Evolutionary conservation across 2,797 vertebrate species (phyloP).

Genomic region (Prunella strophiata): DNA sequence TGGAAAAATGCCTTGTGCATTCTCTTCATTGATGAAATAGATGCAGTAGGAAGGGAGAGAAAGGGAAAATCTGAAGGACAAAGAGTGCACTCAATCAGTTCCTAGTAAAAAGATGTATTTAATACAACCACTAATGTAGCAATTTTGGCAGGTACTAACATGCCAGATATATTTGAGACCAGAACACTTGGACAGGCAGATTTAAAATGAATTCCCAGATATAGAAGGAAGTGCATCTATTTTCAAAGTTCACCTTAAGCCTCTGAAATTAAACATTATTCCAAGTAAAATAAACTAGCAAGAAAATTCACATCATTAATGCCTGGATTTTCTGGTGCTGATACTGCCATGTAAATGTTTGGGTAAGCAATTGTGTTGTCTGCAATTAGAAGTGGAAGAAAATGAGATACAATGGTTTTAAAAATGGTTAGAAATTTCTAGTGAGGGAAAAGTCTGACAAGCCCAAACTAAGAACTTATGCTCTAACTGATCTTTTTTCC

Average conservation of each 20-base stretch:
- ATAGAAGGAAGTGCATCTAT: constrained; percentile 91
- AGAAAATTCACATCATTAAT: constrained; percentile 88
- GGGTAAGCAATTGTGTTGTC: not conserved
- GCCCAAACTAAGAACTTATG: not conserved
- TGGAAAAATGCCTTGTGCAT: constrained; percentile 91
- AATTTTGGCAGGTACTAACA: constrained; percentile 88
- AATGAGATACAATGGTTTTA: not conserved
- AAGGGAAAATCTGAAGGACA: constrained; percentile 89
- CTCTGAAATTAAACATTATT: constrained; percentile 80
- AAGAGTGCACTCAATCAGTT: constrained; percentile 84
- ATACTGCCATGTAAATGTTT: not conserved
- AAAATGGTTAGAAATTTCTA: not conserved
- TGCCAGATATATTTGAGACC: constrained; percentile 89
- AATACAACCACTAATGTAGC: constrained; percentile 89
- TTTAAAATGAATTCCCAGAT: constrained; percentile 88
- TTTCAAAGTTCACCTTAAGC: constrained; percentile 91
- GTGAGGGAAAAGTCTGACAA: not conserved
- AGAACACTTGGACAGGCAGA: constrained; percentile 89
- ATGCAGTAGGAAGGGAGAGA: constrained; percentile 87
- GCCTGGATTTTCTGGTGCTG: constrained; percentile 26
- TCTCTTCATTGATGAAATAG: constrained; percentile 93
- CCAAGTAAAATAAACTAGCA: constrained; percentile 84
- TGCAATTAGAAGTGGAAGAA: not conserved
- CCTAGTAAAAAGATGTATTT: constrained; percentile 92
- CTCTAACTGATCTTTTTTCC: not conserved